Base-by-base conservation (phyloP, 2,888 invertebrate species). In the Neoaliturus tenellus region DNA sequence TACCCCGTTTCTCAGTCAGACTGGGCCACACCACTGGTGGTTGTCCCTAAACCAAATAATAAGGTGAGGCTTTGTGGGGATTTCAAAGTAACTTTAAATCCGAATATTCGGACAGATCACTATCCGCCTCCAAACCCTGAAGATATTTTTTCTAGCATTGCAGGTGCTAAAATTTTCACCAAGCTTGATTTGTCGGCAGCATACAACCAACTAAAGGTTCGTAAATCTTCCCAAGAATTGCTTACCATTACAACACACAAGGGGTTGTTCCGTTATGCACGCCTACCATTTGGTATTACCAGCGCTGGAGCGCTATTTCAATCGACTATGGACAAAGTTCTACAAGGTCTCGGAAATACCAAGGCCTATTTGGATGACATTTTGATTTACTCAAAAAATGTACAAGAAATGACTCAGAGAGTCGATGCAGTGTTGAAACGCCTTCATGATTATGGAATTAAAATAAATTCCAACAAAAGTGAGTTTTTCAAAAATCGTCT, bases 311-410 rank as follows among this genome's bases (percentile, higher is more conserved):
- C 87, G 84, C 82, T 86, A 3, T 88, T 88, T 85, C 86, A 86
- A 28, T 82, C 84, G 39, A 67, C 84, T 17, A 87, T 84, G 81
- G 71, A 78, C 39, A 81, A 87, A 83, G 83, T 83, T 28, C 88
- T 88, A 85, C 84, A 78, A 6, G 83, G 87, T 83, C 87, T 88
- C 48, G 51, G 82, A 17, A 85, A 85, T 80, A 82, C 87, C 25
- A 80, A 84, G 28, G 85, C 88, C 23, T 88, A 88, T 84, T 84
- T 89, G 41, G 88, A 89, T 81, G 88, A 88, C 83, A 85, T 88
- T n/a, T 55, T 88, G 41, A 86, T 88, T 35, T 86, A 86, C n/a
- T 86, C 86, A 4, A 82, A 85, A 62, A 82, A 85, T 73, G 80
- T 85, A 33, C 84, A 85, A 10, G 84, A 86, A 75, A 87, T 88